Evolutionary conservation across 30 jellyfish, hydroid and myxozoan genomes (phyloP).

Genomic region (Hydractinia echinata): DNA sequence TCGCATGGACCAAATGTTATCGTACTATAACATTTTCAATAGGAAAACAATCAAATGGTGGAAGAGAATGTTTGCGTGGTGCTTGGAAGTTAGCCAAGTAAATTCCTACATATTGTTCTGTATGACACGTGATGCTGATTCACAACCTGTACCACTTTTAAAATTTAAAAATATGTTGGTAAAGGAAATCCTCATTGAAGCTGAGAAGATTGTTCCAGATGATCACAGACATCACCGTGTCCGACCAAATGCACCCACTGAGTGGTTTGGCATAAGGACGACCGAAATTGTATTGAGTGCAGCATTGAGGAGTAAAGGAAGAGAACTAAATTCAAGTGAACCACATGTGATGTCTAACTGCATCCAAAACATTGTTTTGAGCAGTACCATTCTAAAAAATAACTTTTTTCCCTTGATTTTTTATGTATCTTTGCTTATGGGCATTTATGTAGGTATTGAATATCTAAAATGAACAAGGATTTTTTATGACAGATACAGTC

Average conservation of each 20-base stretch:
- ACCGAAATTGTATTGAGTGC: slow-evolving; percentile 31
- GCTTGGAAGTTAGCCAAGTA: slow-evolving; percentile 16
- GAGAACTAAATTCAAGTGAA: slow-evolving; percentile 10
- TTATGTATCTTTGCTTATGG: too few relatives aligned
- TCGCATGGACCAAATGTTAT: slow-evolving; percentile 25
- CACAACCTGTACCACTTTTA: background rate
- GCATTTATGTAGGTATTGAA: too few relatives aligned
- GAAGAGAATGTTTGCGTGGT: slow-evolving; percentile 17
- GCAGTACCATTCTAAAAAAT: too few relatives aligned
- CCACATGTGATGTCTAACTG: slow-evolving; percentile 7
- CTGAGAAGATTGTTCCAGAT: background rate
- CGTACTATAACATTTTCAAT: slow-evolving; percentile 14
- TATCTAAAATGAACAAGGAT: too few relatives aligned
- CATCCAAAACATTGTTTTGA: too few relatives aligned
- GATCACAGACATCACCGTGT: background rate
- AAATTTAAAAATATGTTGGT: background rate
- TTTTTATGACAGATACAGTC: too few relatives aligned
- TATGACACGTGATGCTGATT: background rate
- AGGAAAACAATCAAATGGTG: slow-evolving; percentile 21
- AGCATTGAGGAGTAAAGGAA: background rate
- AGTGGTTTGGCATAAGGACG: background rate
- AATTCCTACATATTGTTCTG: slow-evolving; percentile 16
- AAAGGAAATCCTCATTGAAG: background rate
- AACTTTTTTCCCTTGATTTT: too few relatives aligned
- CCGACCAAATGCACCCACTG: background rate